Percentiles rank a stretch among this genome's conserved stretches.
Conservation (phyloP, 2,113 vertebrate species). For the Bungarus multicinctus region DNA sequence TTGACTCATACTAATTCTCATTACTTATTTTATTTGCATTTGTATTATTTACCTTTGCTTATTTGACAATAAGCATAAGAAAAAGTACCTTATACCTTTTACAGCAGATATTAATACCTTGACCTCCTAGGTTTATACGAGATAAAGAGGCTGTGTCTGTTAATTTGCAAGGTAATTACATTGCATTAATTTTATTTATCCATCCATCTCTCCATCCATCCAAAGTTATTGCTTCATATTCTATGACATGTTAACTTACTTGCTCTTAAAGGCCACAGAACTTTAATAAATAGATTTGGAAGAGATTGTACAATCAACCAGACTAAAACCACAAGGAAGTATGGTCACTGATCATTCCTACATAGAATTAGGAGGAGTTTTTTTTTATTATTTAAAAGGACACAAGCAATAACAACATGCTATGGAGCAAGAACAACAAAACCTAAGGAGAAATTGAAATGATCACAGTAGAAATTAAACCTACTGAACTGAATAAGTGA, state of each 20-base stretch:
- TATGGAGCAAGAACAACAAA: background rate
- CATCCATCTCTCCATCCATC: background rate
- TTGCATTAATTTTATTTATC: background rate
- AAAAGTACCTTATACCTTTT: background rate
- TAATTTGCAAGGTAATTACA: background rate
- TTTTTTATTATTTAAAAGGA: background rate
- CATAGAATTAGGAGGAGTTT: background rate
- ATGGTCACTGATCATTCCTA: background rate
- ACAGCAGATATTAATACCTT: background rate
- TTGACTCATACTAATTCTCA: background rate
- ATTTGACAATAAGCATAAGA: constrained; percentile 11
- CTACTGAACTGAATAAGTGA: background rate
- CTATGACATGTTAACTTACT: background rate
- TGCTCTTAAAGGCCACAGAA: background rate
- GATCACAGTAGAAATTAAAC: background rate
- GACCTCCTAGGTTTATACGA: background rate
- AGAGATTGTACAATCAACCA: background rate
- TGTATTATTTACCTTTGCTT: background rate
- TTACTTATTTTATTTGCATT: background rate
- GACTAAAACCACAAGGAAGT: background rate
- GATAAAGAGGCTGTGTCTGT: background rate
- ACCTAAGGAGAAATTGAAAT: background rate
- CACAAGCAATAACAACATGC: background rate
- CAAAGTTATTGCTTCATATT: background rate
- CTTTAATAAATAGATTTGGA: background rate